Percentiles rank a stretch among this genome's conserved stretches.
Conservation (phyloP, 2,113 vertebrate genomes). For the Gyps fulvus region DNA sequence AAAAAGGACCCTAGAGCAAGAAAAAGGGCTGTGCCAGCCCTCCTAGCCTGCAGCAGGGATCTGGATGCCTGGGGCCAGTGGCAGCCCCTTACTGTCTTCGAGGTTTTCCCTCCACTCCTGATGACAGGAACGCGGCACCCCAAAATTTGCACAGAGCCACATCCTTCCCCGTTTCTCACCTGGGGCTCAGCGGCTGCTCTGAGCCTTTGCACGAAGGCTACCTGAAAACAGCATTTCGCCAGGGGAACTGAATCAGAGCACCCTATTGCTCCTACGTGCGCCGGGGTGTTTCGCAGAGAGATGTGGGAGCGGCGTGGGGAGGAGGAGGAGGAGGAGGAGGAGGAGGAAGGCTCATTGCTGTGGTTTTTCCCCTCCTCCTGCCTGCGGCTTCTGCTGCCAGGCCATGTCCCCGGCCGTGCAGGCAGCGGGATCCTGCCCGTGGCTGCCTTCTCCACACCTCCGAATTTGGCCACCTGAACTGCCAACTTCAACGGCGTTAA, state of each 20-base stretch:
- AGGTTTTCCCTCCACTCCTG: background rate
- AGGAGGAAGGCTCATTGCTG: background rate
- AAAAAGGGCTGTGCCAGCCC: background rate
- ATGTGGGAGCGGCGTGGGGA: rapidly evolving
- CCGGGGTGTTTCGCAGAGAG: rapidly evolving
- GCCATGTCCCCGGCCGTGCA: background rate
- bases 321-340: background rate
- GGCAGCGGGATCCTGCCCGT: background rate
- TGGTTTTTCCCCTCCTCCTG: background rate
- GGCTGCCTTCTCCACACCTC: rapidly evolving
- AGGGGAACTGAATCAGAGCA: background rate
- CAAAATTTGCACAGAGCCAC: background rate
- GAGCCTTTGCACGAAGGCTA: background rate
- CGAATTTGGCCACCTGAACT: background rate
- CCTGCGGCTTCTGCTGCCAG: background rate
- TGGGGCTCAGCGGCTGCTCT: background rate
- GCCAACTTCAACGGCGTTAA: background rate
- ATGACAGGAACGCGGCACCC: background rate
- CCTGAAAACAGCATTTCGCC: background rate
- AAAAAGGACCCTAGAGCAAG: background rate
- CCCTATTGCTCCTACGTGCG: rapidly evolving
- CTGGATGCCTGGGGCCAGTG: background rate
- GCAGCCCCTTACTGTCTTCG: background rate
- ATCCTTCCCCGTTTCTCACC: background rate
- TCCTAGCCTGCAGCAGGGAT: background rate